phyloP scores from a whole-genome alignment of 35 echinoderm and acorn worm genomes.

The Apostichopus parvimensis region DNA sequence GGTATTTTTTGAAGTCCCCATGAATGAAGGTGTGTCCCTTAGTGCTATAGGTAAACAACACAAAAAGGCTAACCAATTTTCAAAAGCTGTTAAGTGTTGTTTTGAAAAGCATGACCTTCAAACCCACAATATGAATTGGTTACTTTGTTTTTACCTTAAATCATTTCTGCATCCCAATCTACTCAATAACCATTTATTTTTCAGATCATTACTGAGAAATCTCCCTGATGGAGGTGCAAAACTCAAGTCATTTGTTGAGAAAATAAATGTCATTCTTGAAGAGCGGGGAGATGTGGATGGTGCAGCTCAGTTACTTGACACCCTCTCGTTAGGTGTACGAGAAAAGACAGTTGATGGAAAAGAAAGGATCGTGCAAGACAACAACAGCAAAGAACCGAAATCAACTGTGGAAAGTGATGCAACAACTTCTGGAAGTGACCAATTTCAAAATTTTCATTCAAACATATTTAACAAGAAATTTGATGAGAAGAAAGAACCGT shows the following conservation, averaged over 20 bases:
- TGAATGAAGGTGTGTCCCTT: no score
- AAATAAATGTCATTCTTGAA: slow-evolving; percentile 10
- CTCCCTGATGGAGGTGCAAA: slow-evolving; percentile 46
- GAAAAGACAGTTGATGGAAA: not conserved
- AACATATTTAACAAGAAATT: slow-evolving; percentile 34
- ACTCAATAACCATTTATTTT: not conserved
- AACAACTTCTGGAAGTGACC: not conserved
- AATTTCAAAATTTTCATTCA: slow-evolving; percentile 30
- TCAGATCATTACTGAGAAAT: slow-evolving; percentile 17
- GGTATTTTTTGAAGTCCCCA: no score
- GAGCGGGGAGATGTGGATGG: slow-evolving; percentile 41
- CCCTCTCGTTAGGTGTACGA: not conserved
- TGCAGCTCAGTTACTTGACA: not conserved
- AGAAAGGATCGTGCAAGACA: not conserved
- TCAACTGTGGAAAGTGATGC: not conserved
- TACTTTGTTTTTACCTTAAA: not conserved
- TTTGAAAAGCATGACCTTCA: no score
- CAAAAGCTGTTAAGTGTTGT: no score
- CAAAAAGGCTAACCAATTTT: no score
- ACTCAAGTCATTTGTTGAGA: slow-evolving; percentile 5
- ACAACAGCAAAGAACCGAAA: not conserved
- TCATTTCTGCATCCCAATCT: not conserved
- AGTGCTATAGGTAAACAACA: no score
- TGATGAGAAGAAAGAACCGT: not conserved
- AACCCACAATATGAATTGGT: not conserved